Conservation (phyloP, 2,888 invertebrate genomes). For the Brenthis hecate region DNA sequence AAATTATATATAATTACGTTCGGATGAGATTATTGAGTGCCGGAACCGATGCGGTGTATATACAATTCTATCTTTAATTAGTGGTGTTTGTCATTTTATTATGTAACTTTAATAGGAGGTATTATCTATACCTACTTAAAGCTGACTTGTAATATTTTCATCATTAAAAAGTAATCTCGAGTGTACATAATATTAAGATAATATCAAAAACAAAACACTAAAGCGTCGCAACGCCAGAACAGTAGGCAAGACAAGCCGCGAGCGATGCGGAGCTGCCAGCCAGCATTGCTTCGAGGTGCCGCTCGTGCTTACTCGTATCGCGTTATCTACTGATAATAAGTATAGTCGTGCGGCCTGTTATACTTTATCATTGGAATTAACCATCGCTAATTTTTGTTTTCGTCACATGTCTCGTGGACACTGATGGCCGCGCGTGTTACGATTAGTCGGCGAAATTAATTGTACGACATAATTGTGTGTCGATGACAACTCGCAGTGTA, state of each 20-base stretch:
- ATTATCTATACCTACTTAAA: no score
- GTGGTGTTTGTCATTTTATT: no score
- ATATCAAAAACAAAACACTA: neutral
- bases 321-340: constrained; percentile 14
- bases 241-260: neutral
- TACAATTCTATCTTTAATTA: no score
- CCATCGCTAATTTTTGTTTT: constrained; percentile 1
- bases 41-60: neutral
- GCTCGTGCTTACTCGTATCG: neutral
- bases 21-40: neutral
- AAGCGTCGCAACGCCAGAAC: neutral
- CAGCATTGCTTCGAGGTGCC: no score
- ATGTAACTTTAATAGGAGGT: no score
- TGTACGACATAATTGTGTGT: neutral
- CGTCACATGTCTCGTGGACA: neutral
- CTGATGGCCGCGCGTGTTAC: neutral
- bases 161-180: no score
- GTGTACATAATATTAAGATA: neutral
- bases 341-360: neutral
- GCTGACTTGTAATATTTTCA: no score
- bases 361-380: neutral
- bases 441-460: no score
- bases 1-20: no score
- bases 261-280: neutral
- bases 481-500: neutral